phyloP scores from a whole-genome alignment of 2,888 invertebrate genomes.

The Acanthosepion lycidas region DNA sequence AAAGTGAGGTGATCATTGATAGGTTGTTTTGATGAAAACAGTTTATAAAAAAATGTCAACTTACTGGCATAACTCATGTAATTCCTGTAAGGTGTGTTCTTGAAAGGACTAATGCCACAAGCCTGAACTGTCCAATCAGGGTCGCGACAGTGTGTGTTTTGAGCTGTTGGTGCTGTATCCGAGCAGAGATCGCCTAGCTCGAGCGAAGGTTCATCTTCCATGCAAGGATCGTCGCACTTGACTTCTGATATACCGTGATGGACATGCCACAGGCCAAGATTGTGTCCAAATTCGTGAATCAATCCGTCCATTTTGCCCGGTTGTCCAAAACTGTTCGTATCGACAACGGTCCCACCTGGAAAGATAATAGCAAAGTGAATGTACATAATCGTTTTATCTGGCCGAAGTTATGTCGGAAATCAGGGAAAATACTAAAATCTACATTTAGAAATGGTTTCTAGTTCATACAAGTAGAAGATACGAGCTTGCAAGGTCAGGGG shows the following conservation, averaged over 20 bases:
- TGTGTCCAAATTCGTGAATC: slow-evolving; percentile 73
- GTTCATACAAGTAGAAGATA: no score
- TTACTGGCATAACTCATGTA: slow-evolving; percentile 72
- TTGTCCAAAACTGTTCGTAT: slow-evolving; percentile 64
- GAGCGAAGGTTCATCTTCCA: slow-evolving; percentile 67
- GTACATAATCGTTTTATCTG: no score
- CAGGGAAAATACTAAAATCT: no score
- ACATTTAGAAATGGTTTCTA: no score
- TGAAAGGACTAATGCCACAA: slow-evolving; percentile 60
- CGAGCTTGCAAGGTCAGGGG: no score
- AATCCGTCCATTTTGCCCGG: slow-evolving; percentile 62
- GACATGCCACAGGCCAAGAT: slow-evolving; percentile 73
- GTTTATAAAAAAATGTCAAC: background rate
- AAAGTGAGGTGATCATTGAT: no score
- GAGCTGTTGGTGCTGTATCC: slow-evolving; percentile 70
- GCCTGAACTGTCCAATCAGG: slow-evolving; percentile 55
- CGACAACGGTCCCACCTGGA: slow-evolving; percentile 69
- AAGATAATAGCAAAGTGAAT: background rate
- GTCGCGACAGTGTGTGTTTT: slow-evolving; percentile 65
- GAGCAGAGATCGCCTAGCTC: slow-evolving; percentile 71
- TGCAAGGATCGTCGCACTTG: slow-evolving; percentile 68
- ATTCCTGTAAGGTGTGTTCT: slow-evolving; percentile 68
- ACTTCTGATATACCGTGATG: slow-evolving; percentile 71
- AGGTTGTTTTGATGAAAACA: no score
- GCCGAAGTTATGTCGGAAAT: no score